Conservation (phyloP, 2,113 vertebrate genomes). For the Xenopus laevis region DNA sequence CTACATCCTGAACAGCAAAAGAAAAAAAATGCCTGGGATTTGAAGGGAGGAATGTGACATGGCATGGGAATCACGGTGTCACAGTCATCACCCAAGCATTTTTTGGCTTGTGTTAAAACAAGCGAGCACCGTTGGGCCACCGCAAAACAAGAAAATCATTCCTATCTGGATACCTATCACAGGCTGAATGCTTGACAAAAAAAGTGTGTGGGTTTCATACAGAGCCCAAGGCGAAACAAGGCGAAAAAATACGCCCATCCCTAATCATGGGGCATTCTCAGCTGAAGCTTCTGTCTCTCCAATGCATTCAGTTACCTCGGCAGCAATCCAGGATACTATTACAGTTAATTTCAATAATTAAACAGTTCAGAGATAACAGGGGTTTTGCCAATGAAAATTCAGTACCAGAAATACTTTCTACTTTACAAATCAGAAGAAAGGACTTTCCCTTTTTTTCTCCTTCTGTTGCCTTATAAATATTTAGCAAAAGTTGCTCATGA, state of each 20-base stretch:
- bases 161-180: conserved; percentile 72
- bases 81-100: conserved; percentile 80
- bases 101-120: conserved; percentile 82
- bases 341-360: conserved; percentile 86
- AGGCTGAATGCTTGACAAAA: conserved; percentile 71
- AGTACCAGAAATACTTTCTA: conserved; percentile 37
- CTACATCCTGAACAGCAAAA: conserved; percentile 84
- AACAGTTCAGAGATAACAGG: conserved; percentile 72
- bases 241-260: no score
- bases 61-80: conserved; percentile 92
- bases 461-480: background rate
- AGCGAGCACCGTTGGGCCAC: conserved; percentile 68
- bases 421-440: conserved; percentile 53
- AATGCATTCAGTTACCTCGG: conserved; percentile 68
- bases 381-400: conserved; percentile 68
- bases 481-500: conserved; percentile 60
- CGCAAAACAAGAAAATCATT: conserved; percentile 59
- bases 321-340: conserved; percentile 69
- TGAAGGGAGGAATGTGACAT: conserved; percentile 82
- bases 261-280: conserved; percentile 64
- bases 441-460: no score
- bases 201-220: conserved; percentile 69
- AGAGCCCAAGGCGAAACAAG: conserved; percentile 77
- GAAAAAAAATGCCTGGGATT: conserved; percentile 77
- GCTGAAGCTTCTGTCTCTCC: conserved; percentile 62